Conservation (phyloP, 37 sponge, comb jelly and placozoan genomes). For the Lycopodina hypogea region DNA sequence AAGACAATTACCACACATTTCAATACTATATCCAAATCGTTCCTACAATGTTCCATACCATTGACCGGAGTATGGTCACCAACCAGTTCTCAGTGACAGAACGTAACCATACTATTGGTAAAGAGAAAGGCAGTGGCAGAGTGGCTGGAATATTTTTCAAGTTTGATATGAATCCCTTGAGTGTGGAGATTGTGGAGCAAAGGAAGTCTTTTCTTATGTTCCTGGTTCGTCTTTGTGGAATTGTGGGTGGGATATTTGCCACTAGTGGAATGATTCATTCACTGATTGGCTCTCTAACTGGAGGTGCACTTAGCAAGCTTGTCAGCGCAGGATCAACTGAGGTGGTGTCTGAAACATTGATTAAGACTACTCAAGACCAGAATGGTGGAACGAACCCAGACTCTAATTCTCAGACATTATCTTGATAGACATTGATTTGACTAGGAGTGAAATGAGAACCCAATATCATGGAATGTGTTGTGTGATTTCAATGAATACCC, state of each 20-base stretch:
- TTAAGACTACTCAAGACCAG: too few relatives aligned
- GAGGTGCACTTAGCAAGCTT: constrained; percentile 30
- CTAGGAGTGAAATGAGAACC: too few relatives aligned
- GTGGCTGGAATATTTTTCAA: constrained; percentile 89
- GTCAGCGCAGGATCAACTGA: not conserved
- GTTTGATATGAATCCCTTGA: constrained; percentile 84
- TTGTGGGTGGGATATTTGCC: constrained; percentile 94
- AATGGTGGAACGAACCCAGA: not conserved
- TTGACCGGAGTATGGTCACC: constrained; percentile 26
- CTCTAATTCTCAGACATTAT: too few relatives aligned
- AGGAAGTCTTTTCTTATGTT: constrained; percentile 71
- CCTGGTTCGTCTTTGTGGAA: constrained; percentile 82
- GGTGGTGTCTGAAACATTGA: not conserved
- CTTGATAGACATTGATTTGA: too few relatives aligned
- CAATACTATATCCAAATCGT: constrained; percentile 76
- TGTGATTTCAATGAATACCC: too few relatives aligned
- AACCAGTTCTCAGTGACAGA: constrained; percentile 91
- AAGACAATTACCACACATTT: constrained; percentile 36
- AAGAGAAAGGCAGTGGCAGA: constrained; percentile 47
- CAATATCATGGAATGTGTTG: too few relatives aligned
- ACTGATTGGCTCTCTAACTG: constrained; percentile 67
- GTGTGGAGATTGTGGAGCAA: constrained; percentile 68
- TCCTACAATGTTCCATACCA: constrained; percentile 67
- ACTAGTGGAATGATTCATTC: constrained; percentile 84
- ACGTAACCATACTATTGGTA: constrained; percentile 50